Base-by-base conservation (phyloP, 1,140 invertebrate genomes). In the Psix sp. region DNA sequence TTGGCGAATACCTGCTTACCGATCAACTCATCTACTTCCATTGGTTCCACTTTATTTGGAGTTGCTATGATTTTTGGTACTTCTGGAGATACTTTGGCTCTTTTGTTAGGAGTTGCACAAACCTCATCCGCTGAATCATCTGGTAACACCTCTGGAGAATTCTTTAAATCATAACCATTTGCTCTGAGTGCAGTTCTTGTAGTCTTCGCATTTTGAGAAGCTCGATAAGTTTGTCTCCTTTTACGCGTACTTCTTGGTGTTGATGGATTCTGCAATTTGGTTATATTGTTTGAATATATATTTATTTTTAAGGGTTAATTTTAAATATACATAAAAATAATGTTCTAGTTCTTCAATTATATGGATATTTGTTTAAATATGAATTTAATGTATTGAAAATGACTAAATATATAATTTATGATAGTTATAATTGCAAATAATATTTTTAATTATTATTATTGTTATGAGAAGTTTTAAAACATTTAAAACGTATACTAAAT, bases 1-100 rank as follows among this genome's bases (percentile, higher is more conserved):
- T 90, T 90, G 0, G 90, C 91, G 40, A 91, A 85, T 0, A 91
- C 90, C 0, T 87, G 78, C 4, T 88, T 89, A 0, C 89, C 89
- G 0, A 88, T 83, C 2, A 83, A 29, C 4, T 76, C 60, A 16
- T 83, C 54, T 0, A 35, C 10, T 29, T 29, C 26, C 21, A 6
- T 13, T 6, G 7, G 2, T 29, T 2, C 2, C 7, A 10, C 9
- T 36, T 62, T 42, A 9, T 2, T 48, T 15, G 67, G 26, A 17
- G 35, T 45, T 0, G 17, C 11, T 6, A 21, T n/a, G 21, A n/a
- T n/a, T n/a, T n/a, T n/a, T n/a, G 20, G 14, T 1, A 70, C 49
- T 33, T 60, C 63, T 2, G 43, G 14, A 3, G 3, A 29, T n/a
- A 63, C 2, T 51, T 57, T 72, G 11, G 5, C 0, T 7, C n/a